Conservation (phyloP, 2,888 invertebrate genomes). For the Nasonia oneida region DNA sequence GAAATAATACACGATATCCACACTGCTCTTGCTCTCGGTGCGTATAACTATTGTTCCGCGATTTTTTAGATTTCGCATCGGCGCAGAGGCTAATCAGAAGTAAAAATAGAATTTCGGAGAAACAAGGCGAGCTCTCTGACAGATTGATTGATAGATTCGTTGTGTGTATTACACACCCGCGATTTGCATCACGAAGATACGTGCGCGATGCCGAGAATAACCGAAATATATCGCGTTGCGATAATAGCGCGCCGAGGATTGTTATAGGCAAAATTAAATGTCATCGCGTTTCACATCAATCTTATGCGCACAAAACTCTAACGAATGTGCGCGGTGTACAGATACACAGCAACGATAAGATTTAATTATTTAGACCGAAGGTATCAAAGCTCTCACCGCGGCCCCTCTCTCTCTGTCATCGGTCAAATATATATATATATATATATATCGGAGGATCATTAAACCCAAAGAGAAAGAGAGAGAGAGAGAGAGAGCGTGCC, state of each 20-base stretch:
- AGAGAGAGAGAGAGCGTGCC: background rate
- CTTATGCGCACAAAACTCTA: too few species aligned
- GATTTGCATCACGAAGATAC: background rate
- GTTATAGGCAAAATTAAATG: too few species aligned
- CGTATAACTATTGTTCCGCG: background rate
- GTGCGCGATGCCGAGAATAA: background rate
- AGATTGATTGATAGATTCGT: conserved; percentile 1
- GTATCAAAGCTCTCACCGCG: background rate
- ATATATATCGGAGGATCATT: conserved; percentile 27
- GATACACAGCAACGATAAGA: background rate
- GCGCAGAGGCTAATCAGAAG: background rate
- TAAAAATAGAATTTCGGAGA: background rate
- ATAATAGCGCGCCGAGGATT: background rate
- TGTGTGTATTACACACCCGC: background rate
- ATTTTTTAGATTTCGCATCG: background rate
- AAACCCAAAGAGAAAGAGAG: conserved; percentile 16
- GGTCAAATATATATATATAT: background rate
- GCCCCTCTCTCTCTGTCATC: background rate
- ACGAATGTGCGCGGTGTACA: too few species aligned
- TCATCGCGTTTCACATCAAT: too few species aligned
- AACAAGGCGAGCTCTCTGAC: background rate
- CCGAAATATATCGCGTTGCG: background rate
- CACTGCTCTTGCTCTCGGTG: background rate
- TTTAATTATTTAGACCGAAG: background rate
- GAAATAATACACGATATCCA: too few species aligned